phyloP scores from a whole-genome alignment of 1,140 invertebrate species.

The Lamellibrachia luymesi region DNA sequence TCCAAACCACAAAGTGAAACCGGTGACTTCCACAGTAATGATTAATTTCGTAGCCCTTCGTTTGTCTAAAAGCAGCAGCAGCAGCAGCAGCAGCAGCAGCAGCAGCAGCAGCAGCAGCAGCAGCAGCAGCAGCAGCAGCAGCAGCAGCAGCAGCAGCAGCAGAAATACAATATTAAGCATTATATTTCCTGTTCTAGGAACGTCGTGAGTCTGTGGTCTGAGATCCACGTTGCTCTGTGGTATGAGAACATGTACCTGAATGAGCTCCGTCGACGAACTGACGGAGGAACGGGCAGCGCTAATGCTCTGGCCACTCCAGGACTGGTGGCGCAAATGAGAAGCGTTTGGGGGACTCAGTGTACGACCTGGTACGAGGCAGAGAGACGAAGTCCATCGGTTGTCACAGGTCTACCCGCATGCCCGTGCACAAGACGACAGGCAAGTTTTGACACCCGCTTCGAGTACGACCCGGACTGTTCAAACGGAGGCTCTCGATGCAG shows the following conservation, averaged over 20 bases:
- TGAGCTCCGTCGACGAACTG: constrained; percentile 10
- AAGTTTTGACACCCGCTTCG: background rate
- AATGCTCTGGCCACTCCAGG: background rate
- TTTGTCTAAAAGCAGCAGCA: background rate
- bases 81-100: constrained; percentile 18
- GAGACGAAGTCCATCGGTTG: background rate
- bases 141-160: background rate
- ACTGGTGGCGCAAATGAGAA: background rate
- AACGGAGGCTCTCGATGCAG: background rate
- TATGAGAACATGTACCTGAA: constrained; percentile 19
- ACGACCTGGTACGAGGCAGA: background rate
- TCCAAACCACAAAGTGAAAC: too few relatives aligned
- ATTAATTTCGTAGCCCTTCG: too few relatives aligned
- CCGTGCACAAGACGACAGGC: background rate
- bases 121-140: constrained; percentile 19
- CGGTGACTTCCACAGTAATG: too few relatives aligned
- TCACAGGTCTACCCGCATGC: background rate
- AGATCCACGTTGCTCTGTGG: constrained; percentile 14
- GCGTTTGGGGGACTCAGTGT: background rate
- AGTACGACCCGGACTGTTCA: background rate
- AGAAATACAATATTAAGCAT: background rate
- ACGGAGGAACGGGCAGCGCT: constrained; percentile 21
- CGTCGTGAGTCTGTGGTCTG: constrained; percentile 2
- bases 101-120: constrained; percentile 20
- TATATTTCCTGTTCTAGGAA: background rate